These are phyloP conservation scores for Sebastiscus tertius DNA, from an alignment of 2,797 vertebrate genomes.

Conservation along the genomic window DNA sequence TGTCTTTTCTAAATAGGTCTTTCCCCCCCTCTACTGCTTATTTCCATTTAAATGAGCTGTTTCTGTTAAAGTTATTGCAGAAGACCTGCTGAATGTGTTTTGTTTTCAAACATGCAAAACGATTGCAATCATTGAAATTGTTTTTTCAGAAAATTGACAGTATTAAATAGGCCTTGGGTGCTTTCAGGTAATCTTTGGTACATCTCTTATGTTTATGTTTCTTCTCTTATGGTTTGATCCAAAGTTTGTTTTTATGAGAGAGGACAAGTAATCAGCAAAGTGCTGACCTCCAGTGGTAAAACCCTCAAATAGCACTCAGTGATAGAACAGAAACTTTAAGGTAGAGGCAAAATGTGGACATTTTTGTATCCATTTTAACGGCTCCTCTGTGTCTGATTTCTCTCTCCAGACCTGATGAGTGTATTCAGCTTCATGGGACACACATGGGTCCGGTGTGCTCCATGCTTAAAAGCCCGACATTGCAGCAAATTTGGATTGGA, in stretches of 20 bases:
- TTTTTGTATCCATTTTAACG: background rate
- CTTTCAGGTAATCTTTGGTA: background rate
- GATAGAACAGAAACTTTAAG: background rate
- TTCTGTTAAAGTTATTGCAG: background rate
- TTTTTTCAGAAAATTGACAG: background rate
- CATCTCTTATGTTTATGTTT: background rate
- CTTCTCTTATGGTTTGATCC: background rate
- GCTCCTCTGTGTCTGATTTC: background rate
- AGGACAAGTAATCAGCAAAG: background rate
- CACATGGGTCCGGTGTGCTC: too few species aligned
- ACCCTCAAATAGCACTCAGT: background rate
- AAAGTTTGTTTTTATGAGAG: background rate
- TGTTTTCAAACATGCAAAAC: background rate
- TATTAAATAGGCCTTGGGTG: too few species aligned
- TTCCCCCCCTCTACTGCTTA: background rate
- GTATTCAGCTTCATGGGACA: too few species aligned
- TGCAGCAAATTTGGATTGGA: too few species aligned
- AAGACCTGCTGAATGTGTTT: background rate
- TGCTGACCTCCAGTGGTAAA: slow-evolving; percentile 42
- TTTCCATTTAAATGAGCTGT: background rate
- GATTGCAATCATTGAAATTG: background rate
- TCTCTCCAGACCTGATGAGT: background rate
- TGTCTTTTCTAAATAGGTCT: background rate
- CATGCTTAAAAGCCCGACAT: too few species aligned
- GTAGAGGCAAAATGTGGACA: background rate